Conservation (phyloP, 1,140 invertebrate genomes). For the Phthorimaea operculella region DNA sequence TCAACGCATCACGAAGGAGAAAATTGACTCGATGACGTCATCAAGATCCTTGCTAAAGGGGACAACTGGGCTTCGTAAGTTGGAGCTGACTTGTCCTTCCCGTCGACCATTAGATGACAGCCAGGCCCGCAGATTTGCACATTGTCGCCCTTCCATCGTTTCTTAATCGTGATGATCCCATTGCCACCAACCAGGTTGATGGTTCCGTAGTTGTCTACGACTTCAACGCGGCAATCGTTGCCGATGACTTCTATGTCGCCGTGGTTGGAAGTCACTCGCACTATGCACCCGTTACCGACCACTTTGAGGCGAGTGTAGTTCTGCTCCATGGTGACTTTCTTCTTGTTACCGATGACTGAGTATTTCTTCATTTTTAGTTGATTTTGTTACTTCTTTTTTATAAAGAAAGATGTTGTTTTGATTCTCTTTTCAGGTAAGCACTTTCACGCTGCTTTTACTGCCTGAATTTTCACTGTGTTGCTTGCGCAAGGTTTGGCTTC, state of each 20-base stretch:
- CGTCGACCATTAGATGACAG: constrained; percentile 43
- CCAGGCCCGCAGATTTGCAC: constrained; percentile 42
- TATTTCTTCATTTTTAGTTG: constrained; percentile 54
- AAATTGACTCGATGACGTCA: constrained; percentile 59
- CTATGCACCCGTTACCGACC: constrained; percentile 53
- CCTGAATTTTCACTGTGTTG: too few relatives aligned
- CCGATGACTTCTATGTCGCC: constrained; percentile 59
- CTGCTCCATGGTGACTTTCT: constrained; percentile 57
- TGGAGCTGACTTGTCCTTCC: constrained; percentile 38
- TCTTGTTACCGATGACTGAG: constrained; percentile 55
- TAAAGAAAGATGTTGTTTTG: too few relatives aligned
- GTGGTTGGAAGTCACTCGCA: constrained; percentile 40
- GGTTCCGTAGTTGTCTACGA: constrained; percentile 42
- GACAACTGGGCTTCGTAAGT: constrained; percentile 52
- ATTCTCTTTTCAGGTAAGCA: too few relatives aligned
- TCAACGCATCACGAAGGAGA: constrained; percentile 61
- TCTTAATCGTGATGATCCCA: constrained; percentile 38
- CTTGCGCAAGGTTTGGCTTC: too few relatives aligned
- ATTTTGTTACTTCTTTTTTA: background rate
- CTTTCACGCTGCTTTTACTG: too few relatives aligned
- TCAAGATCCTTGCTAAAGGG: constrained; percentile 57
- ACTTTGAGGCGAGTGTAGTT: constrained; percentile 47
- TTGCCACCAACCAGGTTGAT: constrained; percentile 51
- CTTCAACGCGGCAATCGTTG: constrained; percentile 51
- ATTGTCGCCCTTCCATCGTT: constrained; percentile 42